phyloP scores from a whole-genome alignment of 2,113 vertebrate species.

The Eurypyga helias region DNA sequence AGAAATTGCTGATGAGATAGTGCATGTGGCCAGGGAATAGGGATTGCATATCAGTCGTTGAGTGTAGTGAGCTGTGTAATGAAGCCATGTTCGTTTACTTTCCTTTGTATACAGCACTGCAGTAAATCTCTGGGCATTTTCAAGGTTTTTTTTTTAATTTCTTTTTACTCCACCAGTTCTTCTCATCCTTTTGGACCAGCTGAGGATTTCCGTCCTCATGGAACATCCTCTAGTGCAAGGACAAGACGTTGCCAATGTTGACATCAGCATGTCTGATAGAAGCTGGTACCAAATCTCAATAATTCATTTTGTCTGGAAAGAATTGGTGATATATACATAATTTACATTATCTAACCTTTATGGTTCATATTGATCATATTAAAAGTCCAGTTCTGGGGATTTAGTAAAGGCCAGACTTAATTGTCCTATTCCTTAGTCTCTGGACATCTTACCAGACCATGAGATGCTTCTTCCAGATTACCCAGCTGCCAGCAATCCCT shows the following conservation, averaged over 20 bases:
- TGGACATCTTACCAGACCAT: neutral
- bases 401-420: conserved; percentile 1
- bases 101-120: conserved; percentile 13
- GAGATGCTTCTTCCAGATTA: neutral
- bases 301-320: neutral
- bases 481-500: neutral
- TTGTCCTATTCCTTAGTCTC: neutral
- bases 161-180: neutral
- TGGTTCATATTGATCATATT: neutral
- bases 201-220: neutral
- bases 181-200: neutral
- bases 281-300: neutral
- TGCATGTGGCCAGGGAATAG: conserved; percentile 15
- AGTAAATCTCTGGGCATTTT: neutral
- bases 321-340: neutral
- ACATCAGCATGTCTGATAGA: neutral
- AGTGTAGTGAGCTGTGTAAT: conserved; percentile 65
- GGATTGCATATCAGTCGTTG: neutral
- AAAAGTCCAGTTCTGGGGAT: neutral
- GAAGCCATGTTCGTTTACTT: conserved; percentile 61
- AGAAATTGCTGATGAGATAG: conserved; percentile 28
- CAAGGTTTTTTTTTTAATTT: neutral
- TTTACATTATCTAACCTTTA: neutral
- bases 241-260: fast-evolving
- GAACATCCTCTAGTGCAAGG: neutral